Percentiles rank a stretch among this genome's conserved stretches.
Conservation (phyloP, 2,888 invertebrate species). For the Nemotelus nigrinus region DNA sequence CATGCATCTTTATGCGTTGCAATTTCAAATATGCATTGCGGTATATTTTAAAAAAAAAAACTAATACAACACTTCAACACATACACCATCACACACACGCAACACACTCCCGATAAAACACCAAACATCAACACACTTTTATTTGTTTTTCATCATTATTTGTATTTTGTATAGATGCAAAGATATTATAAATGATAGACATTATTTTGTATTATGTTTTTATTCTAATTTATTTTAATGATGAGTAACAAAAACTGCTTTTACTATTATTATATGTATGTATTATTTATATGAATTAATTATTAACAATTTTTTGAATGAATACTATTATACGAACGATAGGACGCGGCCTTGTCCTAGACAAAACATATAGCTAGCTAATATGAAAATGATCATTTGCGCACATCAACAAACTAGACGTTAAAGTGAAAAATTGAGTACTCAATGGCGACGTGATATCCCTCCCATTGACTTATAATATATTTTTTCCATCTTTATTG, state of each 20-base stretch:
- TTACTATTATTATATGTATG: conserved; percentile 20
- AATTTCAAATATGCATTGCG: neutral
- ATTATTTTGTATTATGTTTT: conserved; percentile 39
- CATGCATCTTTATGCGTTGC: neutral
- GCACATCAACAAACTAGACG: conserved; percentile 29
- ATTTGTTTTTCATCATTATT: conserved; percentile 3
- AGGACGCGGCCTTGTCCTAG: conserved; percentile 41
- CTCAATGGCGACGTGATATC: conserved; percentile 42
- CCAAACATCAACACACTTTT: neutral
- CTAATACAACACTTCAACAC: conserved; percentile 7
- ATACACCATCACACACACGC: neutral
- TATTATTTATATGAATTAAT: conserved; percentile 17
- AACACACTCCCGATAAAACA: neutral
- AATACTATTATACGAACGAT: conserved; percentile 25
- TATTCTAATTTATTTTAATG: conserved; percentile 28
- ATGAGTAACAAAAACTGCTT: conserved; percentile 41
- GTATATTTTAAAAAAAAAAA: conserved; percentile 1
- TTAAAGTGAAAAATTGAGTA: conserved; percentile 36
- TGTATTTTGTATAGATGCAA: conserved; percentile 24
- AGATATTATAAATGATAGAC: conserved; percentile 12
- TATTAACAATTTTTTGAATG: conserved; percentile 32
- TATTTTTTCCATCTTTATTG: conserved; percentile 40
- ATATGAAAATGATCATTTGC: conserved; percentile 41
- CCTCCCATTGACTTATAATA: conserved; percentile 34
- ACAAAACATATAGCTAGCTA: conserved; percentile 37